Evolutionary conservation across 2,797 vertebrate genomes (phyloP), one percentile per base, ranked within the genome.

Genomic region (Lerista edwardsae): DNA sequence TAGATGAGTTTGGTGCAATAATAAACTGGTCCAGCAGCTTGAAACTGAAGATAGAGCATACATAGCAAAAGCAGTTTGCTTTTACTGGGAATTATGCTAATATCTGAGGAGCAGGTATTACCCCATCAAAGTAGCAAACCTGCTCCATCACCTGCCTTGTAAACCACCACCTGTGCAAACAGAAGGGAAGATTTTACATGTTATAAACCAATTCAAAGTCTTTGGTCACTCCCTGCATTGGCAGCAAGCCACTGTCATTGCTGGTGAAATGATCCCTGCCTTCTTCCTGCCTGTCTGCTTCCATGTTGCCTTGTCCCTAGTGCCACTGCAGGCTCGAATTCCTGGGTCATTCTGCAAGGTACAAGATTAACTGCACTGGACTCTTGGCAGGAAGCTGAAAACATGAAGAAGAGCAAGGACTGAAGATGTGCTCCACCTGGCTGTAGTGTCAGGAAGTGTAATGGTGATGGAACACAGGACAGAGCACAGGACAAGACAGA

Each of bases 1-100:
- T 64, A 86, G 55, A 83, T 74, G 79, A 90, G 73, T 80, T 75
- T 88, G 87, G 76, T 31, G 85, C 61, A 47, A 3, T 80, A 74
- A 82, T 67, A 75, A 12, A 36, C 59, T 64, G 15, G 8, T 47
- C 41, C 14, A 78, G 73, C 21, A 21, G 57, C 82, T 93, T 88
- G 83, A 89, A 89, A 84, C 6, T 82, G 62, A 62, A 64, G 47
- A 73, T 4, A 44, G 77, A 79, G 67, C 61, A 68, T 64, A 57
- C 2, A 2, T 3, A 76, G 41, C 89, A 19, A 71, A 86, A 90
- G 23, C 0, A 72, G 55, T 36, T 25, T 79, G 75, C 23, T 41
- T 69, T 6, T 79, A 85, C 68, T 61, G 83, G 47, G 27, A 91
- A 31, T 65, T 85, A 19, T 34, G 3, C 57, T 83, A 61, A 1